These are phyloP conservation scores for Parauchenoglanis punctatus DNA, from an alignment of 2,797 vertebrate genomes.

Conservation along the genomic window DNA sequence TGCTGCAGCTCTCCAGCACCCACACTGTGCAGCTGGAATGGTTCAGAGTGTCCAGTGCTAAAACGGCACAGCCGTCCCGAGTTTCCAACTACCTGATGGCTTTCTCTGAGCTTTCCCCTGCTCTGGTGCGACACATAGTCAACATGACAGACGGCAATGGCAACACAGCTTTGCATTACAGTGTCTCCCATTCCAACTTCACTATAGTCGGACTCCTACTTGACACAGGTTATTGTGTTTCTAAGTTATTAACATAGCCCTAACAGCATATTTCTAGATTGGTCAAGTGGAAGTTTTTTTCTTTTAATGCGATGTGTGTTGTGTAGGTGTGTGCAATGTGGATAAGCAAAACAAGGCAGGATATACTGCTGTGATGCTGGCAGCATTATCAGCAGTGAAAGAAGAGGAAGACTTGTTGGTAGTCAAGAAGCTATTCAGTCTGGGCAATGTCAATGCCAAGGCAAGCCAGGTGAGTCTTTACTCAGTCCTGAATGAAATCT, in stretches of 20 bases:
- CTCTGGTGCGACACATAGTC: constrained; percentile 84
- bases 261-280: constrained; percentile 2
- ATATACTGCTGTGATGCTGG: constrained; percentile 95
- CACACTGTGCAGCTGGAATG: constrained; percentile 89
- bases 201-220: constrained; percentile 85
- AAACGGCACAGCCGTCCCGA: constrained; percentile 72
- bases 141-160: constrained; percentile 93
- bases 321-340: constrained; percentile 62
- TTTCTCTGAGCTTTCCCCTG: constrained; percentile 78
- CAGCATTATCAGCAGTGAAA: constrained; percentile 86
- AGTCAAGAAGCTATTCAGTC: constrained; percentile 85
- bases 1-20: constrained; percentile 80
- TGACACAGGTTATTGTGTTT: constrained; percentile 80
- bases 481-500: neutral
- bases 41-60: constrained; percentile 93
- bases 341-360: constrained; percentile 94
- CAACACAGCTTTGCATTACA: constrained; percentile 96
- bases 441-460: constrained; percentile 90
- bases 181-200: constrained; percentile 95
- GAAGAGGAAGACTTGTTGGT: constrained; percentile 84
- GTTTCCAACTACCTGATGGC: constrained; percentile 86
- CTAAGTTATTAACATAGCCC: neutral
- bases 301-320: neutral
- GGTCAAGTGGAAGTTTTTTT: neutral
- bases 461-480: constrained; percentile 84